These are phyloP conservation scores for Copsychus sechellarum DNA, from an alignment of 2,113 vertebrate genomes.

Conservation along the genomic window DNA sequence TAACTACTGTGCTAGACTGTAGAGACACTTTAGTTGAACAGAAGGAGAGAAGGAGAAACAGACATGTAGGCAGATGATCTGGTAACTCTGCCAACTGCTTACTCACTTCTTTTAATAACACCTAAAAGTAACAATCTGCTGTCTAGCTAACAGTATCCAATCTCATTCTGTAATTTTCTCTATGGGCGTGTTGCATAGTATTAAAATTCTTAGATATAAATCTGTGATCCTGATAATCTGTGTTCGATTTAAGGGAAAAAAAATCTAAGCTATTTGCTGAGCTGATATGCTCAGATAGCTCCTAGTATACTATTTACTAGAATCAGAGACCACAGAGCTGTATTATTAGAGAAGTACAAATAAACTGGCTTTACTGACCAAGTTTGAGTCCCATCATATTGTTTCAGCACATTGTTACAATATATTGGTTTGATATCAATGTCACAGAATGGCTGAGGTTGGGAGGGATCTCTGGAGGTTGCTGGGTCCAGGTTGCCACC, in stretches of 20 bases:
- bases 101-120: constrained; percentile 27
- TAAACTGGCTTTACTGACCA: neutral
- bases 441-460: neutral
- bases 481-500: neutral
- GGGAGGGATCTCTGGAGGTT: neutral
- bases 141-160: neutral
- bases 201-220: constrained; percentile 5
- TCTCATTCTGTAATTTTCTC: neutral
- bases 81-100: constrained; percentile 35
- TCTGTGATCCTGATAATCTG: neutral
- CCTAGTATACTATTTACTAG: neutral
- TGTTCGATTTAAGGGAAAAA: neutral
- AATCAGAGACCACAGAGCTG: neutral
- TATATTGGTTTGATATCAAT: neutral
- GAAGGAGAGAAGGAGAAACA: constrained; percentile 31
- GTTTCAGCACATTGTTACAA: neutral
- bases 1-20: neutral
- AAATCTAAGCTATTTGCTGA: neutral
- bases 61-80: constrained; percentile 11
- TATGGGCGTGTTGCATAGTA: neutral
- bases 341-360: neutral
- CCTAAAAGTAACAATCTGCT: constrained; percentile 41
- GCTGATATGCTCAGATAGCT: neutral
- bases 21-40: neutral
- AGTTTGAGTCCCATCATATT: neutral